Base-by-base conservation (phyloP, 2,113 vertebrate species). In the Hippocampus barbouri region DNA sequence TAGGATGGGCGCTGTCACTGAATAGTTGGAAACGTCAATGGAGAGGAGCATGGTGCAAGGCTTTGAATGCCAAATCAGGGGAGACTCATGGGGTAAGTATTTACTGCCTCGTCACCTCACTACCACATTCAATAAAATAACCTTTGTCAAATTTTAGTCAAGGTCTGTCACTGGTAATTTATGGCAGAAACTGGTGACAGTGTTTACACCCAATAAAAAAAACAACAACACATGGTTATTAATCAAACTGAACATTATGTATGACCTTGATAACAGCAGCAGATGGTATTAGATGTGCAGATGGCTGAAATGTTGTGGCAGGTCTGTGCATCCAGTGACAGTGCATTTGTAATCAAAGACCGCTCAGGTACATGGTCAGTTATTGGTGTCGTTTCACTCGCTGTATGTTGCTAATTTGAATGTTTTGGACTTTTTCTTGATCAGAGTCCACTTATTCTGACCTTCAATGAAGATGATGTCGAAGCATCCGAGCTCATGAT, bases 1-100 rank as follows among this genome's bases (percentile, higher is more conserved):
- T 98, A 72, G 88, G 86, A 70, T 98, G 96, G 96, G 89, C 93
- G 82, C 93, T 98, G 88, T 92, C 94, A 74, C 89, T 93, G 86
- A 79, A 62, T 62, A 94, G 94, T 92, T 97, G 96, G 96, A 91
- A 82, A 72, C 87, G 83, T 71, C 92, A 92, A 78, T 98, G 97
- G 96, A 93, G 90, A 78, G 88, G 83, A 74, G 94, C 94, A 25
- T 97, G 95, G 97, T 87, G 94, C 86, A 81, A 81, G 25, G 93
- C 94, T 62, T 84, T 98, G 59, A 94, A 92, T 71, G 81, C 86
- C 0, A 90, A 94, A 79, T 92, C 94, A 9, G 81, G 64, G 30
- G 88, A 82, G 70, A 81, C 78, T 8, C 14, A 12, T 75, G 89
- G 86, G 92, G 96, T 97, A 79, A 93, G 93, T 92, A 7, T 7